These are phyloP conservation scores for Accipiter virgatus DNA, from an alignment of 2,113 vertebrate species.

Conservation along the genomic window DNA sequence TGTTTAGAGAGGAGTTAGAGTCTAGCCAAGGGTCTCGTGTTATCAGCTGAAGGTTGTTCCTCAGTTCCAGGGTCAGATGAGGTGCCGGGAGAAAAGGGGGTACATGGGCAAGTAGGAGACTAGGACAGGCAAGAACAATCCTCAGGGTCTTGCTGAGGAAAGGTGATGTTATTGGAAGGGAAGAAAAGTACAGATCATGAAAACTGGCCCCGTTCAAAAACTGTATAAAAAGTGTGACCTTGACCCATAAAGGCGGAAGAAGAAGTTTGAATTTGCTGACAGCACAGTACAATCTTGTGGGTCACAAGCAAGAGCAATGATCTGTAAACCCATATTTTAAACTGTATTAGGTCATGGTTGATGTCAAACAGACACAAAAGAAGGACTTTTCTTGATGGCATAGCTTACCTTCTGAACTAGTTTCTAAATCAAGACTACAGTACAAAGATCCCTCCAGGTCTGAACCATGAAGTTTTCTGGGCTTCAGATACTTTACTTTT, in stretches of 20 bases:
- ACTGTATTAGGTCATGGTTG: neutral
- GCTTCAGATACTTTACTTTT: neutral
- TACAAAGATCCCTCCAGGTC: neutral
- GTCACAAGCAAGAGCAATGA: neutral
- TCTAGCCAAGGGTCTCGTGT: accelerated
- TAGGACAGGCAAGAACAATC: neutral
- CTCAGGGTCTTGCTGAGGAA: neutral
- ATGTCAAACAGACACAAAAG: neutral
- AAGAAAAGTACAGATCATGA: neutral
- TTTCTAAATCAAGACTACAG: neutral
- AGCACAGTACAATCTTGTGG: neutral
- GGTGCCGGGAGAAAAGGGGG: neutral
- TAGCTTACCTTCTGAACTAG: neutral
- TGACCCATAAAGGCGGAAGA: neutral
- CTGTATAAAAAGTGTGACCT: neutral
- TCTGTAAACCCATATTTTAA: neutral
- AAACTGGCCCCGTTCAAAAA: neutral
- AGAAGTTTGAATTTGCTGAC: neutral
- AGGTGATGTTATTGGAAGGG: neutral
- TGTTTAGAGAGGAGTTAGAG: neutral
- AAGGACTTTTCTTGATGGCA: neutral
- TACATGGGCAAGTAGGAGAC: neutral
- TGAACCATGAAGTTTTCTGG: neutral
- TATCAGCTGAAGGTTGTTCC: neutral
- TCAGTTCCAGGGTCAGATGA: neutral